Conservation (phyloP, 2,888 invertebrate genomes). For the Pachliopta kotzebuea region DNA sequence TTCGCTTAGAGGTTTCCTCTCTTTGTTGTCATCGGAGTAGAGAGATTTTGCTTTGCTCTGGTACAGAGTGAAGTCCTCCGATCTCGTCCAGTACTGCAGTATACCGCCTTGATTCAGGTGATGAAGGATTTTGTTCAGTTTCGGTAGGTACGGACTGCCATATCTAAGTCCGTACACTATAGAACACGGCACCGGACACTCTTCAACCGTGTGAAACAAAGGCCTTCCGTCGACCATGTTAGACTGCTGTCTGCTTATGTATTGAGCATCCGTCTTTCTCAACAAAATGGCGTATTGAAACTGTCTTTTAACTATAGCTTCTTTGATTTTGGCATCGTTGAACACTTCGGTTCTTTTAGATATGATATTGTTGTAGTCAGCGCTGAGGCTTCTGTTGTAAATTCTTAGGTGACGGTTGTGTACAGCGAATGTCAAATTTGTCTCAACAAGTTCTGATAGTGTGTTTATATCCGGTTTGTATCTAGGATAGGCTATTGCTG, state of each 20-base stretch:
- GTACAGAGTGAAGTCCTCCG: conserved; percentile 51
- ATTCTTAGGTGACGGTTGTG: conserved; percentile 58
- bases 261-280: conserved; percentile 65
- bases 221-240: conserved; percentile 65
- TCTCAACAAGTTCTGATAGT: conserved; percentile 45
- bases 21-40: conserved; percentile 43
- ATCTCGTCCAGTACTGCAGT: conserved; percentile 58
- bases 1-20: conserved; percentile 59
- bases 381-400: conserved; percentile 54
- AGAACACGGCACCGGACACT: conserved; percentile 79
- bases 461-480: conserved; percentile 56
- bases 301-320: conserved; percentile 60
- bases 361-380: conserved; percentile 44
- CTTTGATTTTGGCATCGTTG: conserved; percentile 58
- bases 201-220: conserved; percentile 67
- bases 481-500: conserved; percentile 66
- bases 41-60: conserved; percentile 39
- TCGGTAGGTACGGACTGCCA: conserved; percentile 79
- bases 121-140: conserved; percentile 66
- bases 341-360: conserved; percentile 56
- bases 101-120: conserved; percentile 76
- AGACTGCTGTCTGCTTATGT: conserved; percentile 48
- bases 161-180: conserved; percentile 79
- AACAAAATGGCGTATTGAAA: conserved; percentile 71
- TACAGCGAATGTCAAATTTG: conserved; percentile 59